Base-by-base conservation (phyloP, 2,888 invertebrate genomes). In the Andrena praecox region DNA sequence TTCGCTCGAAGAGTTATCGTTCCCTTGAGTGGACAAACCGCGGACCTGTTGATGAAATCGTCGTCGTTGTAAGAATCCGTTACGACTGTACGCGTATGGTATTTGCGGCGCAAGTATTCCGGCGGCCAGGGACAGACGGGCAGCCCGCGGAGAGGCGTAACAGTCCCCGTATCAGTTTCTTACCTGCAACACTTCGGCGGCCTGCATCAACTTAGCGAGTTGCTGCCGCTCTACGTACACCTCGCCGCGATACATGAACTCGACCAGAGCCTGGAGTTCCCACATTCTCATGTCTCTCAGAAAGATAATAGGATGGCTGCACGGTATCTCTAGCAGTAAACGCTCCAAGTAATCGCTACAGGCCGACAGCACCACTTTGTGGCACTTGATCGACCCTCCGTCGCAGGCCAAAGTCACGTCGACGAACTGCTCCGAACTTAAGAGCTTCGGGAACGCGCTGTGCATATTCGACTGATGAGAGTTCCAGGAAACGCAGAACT, bases 341-440 rank as follows among this genome's bases (percentile, higher is more conserved):
- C 97, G 95, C 94, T 98, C 97, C 89, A 98, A 96, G 93, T 97
- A 98, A 0, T 97, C 97, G 54, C 97, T 97, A 94, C 98, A 98
- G 0, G 98, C 97, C 0, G 97, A 97, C 80, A 98, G 94, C 24
- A 98, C 97, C 84, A 98, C 95, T 91, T 98, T 97, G 95, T 98
- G 98, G 93, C 98, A 98, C 88, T 98, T 97, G 87, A 97, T 95
- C 93, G 97, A 97, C 35, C 97, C 96, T 0, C 97, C 97, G 93
- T 98, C 98, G 92, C 98, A 98, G 2, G 98, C 98, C 71, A 98
- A 94, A 0, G 98, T 98, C 66, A 98, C 98, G 94, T 98, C 98
- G 0, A 98, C 97, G 92, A 98, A 60, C 97, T 97, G 96, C 93
- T 97, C 97, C 8, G 96, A 96, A 52, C 96, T 96, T 24, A 97